Evolutionary conservation across 2,113 vertebrate genomes (phyloP).

Genomic region (Platichthys stellatus): DNA sequence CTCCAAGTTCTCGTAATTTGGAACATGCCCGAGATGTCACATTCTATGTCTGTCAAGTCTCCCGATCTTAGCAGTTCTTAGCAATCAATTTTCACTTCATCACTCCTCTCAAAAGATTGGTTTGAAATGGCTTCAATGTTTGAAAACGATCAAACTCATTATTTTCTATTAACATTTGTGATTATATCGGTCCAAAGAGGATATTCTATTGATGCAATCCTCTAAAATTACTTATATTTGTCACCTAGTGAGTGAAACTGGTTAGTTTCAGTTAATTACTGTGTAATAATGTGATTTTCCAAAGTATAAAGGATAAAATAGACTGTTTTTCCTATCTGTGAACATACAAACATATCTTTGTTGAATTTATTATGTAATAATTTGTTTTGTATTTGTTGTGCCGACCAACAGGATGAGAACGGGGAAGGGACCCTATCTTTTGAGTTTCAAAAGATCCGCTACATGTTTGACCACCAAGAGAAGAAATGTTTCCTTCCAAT

Average conservation of each 20-base stretch:
- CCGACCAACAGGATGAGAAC: slow-evolving; percentile 84
- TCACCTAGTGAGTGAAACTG: background rate
- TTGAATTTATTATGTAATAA: slow-evolving; percentile 3
- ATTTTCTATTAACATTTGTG: background rate
- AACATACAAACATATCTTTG: background rate
- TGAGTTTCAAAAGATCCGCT: slow-evolving; percentile 97
- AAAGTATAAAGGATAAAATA: background rate
- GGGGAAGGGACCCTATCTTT: slow-evolving; percentile 86
- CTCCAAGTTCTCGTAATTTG: background rate
- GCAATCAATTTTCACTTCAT: background rate
- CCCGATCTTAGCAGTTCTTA: background rate
- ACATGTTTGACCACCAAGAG: slow-evolving; percentile 85
- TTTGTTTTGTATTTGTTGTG: slow-evolving; percentile 4
- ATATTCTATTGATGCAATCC: background rate
- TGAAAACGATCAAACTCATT: background rate
- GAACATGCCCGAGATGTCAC: background rate
- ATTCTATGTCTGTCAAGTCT: background rate
- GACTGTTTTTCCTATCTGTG: background rate
- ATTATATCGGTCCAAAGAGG: background rate
- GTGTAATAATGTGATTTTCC: background rate
- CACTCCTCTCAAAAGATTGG: background rate
- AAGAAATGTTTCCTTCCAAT: slow-evolving; percentile 89
- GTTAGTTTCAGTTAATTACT: background rate
- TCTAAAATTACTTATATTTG: background rate
- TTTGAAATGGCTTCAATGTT: background rate